Evolutionary conservation across 2,888 invertebrate genomes (phyloP).

Genomic region (Dasysyrphus tricinctus): DNA sequence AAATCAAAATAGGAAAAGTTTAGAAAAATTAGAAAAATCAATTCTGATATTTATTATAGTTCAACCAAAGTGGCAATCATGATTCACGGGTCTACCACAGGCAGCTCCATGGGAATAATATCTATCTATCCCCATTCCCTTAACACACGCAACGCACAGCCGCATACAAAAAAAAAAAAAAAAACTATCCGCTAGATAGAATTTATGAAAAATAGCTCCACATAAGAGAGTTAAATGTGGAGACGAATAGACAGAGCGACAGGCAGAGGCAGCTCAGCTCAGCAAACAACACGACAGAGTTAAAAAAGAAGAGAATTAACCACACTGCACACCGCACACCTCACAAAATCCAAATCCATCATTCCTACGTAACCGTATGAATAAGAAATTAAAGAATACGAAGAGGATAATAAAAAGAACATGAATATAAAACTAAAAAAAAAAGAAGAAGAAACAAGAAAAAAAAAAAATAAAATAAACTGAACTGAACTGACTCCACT

Average conservation of each 20-base stretch:
- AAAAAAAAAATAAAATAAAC: conserved; percentile 49
- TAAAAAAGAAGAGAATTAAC: conserved; percentile 40
- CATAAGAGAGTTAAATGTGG: neutral
- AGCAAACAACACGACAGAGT: conserved; percentile 3
- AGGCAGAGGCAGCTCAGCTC: neutral
- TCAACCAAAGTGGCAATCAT: conserved; percentile 3
- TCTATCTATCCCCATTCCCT: neutral
- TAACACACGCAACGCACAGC: conserved; percentile 39
- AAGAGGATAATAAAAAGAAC: conserved; percentile 22
- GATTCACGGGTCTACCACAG: neutral
- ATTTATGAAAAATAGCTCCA: conserved; percentile 65
- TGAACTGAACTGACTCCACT: conserved; percentile 77
- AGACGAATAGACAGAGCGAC: conserved; percentile 17
- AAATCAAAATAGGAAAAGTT: neutral
- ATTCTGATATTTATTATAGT: neutral
- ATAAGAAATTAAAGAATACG: conserved; percentile 33
- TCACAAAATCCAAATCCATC: conserved; percentile 9
- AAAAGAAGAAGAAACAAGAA: conserved; percentile 9
- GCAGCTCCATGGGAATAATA: conserved; percentile 19
- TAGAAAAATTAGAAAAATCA: neutral
- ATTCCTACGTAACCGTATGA: conserved; percentile 14
- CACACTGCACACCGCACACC: conserved; percentile 5
- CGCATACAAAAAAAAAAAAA: conserved; percentile 46
- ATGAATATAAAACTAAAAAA: conserved; percentile 36
- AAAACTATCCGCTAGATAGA: conserved; percentile 36